Evolutionary conservation across 2,797 vertebrate species (phyloP), one percentile per base, ranked within the genome.

Genomic region (Clarias fuscus): DNA sequence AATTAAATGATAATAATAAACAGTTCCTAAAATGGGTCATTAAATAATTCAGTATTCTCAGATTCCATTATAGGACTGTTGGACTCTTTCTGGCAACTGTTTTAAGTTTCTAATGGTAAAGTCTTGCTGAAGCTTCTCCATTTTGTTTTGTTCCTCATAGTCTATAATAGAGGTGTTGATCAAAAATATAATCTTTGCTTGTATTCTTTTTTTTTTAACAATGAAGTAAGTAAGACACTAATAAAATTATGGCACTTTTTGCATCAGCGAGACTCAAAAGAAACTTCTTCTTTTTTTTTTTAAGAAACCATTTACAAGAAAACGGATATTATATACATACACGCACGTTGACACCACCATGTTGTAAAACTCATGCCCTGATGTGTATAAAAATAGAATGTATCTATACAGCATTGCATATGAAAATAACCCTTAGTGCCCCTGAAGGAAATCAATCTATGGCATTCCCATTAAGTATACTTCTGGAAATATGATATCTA

Each of bases 381-480:
- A 94, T 89, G 83, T 92, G 84, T 96, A 96, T 92, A 96, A 96
- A 96, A 96, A 96, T 96, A 96, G 93, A 87, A 95, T 91, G 92
- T 95, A 95, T 95, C 92, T 93, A 89, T 94, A 94, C 93, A 96
- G 93, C 93, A 89, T 95, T 95, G 94, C 94, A 95, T 96, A 95
- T 94, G 92, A 95, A 94, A 93, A 93, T 90, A 93, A 93, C 88
- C 84, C 82, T 53, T 83, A 86, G 82, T 81, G 84, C 88, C 89
- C 88, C 87, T 88, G 89, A 90, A 88, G 82, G 30, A 83, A 91
- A 85, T 62, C 79, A 88, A 90, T 84, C 80, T 88, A 87, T 88
- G 88, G 86, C 86, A 81, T 87, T 56, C 87, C 86, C 67, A 64
- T 81, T 86, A 72, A 83, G 73, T 85, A 85, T 75, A 86, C 30